A percentile compares a stretch with the other conserved stretches of the same genome.
phyloP scores from a whole-genome alignment of 2,888 invertebrate species.

The Sclerodermus sp. region DNA sequence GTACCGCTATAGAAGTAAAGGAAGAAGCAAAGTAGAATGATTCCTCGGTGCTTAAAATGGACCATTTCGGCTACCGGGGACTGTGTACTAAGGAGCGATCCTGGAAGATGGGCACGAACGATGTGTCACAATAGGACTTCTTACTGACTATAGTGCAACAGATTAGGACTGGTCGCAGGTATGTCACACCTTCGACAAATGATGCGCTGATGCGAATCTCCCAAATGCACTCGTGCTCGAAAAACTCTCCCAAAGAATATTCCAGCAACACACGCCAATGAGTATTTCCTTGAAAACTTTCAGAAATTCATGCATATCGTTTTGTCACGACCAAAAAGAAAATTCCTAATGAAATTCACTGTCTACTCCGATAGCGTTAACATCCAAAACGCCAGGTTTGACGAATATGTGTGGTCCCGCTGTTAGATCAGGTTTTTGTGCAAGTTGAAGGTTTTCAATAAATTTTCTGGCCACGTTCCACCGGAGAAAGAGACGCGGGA shows the following conservation, averaged over 20 bases:
- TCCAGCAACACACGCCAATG: constrained; percentile 13
- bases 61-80: constrained; percentile 28
- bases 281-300: too few species aligned
- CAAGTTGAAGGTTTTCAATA: too few species aligned
- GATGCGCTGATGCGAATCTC: constrained; percentile 46
- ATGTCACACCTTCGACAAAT: constrained; percentile 48
- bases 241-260: constrained; percentile 10
- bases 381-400: too few species aligned
- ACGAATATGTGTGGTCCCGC: too few species aligned
- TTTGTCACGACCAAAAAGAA: too few species aligned
- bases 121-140: constrained; percentile 32
- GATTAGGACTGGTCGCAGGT: constrained; percentile 49
- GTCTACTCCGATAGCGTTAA: too few species aligned
- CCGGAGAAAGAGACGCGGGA: constrained; percentile 11
- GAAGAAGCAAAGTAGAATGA: constrained; percentile 18
- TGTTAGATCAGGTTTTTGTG: too few species aligned
- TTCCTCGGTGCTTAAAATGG: constrained; percentile 29
- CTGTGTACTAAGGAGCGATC: constrained; percentile 40
- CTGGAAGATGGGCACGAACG: constrained; percentile 47
- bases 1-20: too few species aligned
- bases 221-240: constrained; percentile 1
- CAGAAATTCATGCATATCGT: too few species aligned
- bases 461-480: too few species aligned
- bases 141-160: constrained; percentile 40
- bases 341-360: too few species aligned